phyloP scores from a whole-genome alignment of 2,888 invertebrate species.

The Ferrisia virgata region DNA sequence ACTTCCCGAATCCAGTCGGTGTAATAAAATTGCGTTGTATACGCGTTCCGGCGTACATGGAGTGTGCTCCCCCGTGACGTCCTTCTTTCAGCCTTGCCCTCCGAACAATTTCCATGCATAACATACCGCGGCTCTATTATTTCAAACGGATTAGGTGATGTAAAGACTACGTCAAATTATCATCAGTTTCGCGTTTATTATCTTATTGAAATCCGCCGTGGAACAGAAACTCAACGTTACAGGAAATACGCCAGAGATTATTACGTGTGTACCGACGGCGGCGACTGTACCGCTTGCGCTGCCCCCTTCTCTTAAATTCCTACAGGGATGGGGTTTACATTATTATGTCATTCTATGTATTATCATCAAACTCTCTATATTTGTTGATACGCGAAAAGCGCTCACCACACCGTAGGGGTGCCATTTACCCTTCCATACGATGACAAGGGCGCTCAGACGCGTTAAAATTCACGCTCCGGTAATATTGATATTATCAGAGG shows the following conservation, averaged over 20 bases:
- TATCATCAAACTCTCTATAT: slow-evolving; percentile 38
- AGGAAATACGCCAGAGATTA: slow-evolving; percentile 46
- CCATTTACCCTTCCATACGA: slow-evolving; percentile 37
- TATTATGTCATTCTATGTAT: slow-evolving; percentile 41
- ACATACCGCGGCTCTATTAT: slow-evolving; percentile 31
- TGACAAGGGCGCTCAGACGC: slow-evolving; percentile 43
- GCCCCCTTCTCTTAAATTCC: background rate
- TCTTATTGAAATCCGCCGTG: slow-evolving; percentile 44
- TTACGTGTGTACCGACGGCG: slow-evolving; percentile 15
- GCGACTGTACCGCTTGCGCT: too few species aligned
- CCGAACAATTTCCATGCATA: background rate
- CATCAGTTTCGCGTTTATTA: slow-evolving; percentile 46
- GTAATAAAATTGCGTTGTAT: slow-evolving; percentile 28
- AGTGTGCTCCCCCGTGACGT: background rate
- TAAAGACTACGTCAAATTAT: slow-evolving; percentile 45
- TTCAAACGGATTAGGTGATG: slow-evolving; percentile 45
- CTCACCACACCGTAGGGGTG: slow-evolving; percentile 8
- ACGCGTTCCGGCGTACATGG: background rate
- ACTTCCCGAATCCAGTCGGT: slow-evolving; percentile 18
- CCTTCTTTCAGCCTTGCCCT: background rate
- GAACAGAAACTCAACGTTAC: slow-evolving; percentile 38
- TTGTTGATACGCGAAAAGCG: slow-evolving; percentile 45
- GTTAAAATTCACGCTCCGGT: slow-evolving; percentile 44
- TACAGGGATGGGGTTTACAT: slow-evolving; percentile 34
- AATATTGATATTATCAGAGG: slow-evolving; percentile 40